Evolutionary conservation across 2,797 vertebrate species (phyloP).

Genomic region (Moxostoma hubbsi): DNA sequence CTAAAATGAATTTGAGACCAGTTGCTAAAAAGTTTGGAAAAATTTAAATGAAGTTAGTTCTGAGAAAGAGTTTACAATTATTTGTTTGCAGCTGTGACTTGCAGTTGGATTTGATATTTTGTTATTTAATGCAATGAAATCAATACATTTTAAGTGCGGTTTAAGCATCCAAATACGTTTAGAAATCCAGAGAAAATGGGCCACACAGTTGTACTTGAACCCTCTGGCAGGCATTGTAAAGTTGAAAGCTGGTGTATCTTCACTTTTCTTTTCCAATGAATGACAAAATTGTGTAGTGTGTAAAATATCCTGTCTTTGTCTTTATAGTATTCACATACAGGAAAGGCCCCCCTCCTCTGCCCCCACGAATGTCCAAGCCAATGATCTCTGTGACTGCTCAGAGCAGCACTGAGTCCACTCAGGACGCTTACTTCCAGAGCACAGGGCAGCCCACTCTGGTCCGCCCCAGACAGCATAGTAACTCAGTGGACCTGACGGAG

Average conservation of each 20-base stretch:
- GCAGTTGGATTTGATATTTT: no score
- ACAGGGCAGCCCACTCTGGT: conserved; percentile 69
- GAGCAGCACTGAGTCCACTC: conserved; percentile 98
- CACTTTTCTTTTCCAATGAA: background rate
- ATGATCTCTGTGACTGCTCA: conserved; percentile 95
- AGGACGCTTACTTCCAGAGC: conserved; percentile 91
- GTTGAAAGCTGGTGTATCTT: conserved; percentile 2
- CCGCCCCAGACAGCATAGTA: conserved; percentile 83
- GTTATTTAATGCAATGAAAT: no score
- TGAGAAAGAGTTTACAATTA: no score
- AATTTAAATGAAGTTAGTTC: no score
- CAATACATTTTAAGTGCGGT: no score
- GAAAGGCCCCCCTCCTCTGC: conserved; percentile 95
- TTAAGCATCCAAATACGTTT: no score
- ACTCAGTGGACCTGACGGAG: conserved; percentile 83
- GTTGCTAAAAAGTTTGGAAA: no score
- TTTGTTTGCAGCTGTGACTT: no score
- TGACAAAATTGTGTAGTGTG: background rate
- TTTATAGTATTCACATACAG: conserved; percentile 92
- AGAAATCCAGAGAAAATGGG: conserved; percentile 1
- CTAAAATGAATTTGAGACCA: no score
- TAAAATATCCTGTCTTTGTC: conserved; percentile 47
- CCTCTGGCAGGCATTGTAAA: conserved; percentile 13
- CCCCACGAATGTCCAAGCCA: conserved; percentile 96
- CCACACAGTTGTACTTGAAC: background rate